These are phyloP conservation scores for Plumapathes pennacea DNA, from an alignment of 92 coral and sea anemone species.

Conservation along the genomic window DNA sequence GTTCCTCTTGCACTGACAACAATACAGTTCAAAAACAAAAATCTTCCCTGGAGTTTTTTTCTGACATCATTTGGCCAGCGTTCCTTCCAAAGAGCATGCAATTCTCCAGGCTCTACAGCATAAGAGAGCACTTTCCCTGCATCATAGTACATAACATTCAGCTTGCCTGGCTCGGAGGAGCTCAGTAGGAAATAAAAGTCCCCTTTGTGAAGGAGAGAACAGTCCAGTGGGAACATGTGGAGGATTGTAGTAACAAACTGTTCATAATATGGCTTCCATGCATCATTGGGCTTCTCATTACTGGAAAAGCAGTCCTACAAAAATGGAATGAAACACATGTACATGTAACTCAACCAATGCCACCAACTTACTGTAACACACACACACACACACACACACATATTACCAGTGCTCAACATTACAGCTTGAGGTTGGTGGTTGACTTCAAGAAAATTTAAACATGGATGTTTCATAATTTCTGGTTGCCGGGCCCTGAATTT, in stretches of 20 bases:
- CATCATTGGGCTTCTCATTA: conserved; percentile 76
- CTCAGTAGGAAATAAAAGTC: conserved; percentile 87
- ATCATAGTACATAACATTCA: conserved; percentile 78
- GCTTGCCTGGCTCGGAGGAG: conserved; percentile 84
- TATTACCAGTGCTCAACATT: too few species aligned
- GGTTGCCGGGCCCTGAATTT: too few species aligned
- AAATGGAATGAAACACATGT: too few species aligned
- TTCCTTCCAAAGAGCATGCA: conserved; percentile 69
- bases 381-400: too few species aligned
- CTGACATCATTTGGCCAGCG: conserved; percentile 84
- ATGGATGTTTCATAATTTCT: too few species aligned
- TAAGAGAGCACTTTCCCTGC: conserved; percentile 74
- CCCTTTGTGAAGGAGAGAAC: conserved; percentile 83
- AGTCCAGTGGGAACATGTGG: conserved; percentile 68
- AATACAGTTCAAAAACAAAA: conserved; percentile 88
- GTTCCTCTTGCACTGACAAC: conserved; percentile 68
- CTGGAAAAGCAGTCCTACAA: conserved; percentile 73
- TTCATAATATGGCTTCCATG: conserved; percentile 93
- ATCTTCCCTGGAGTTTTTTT: conserved; percentile 81
- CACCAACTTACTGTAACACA: too few species aligned
- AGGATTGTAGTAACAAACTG: conserved; percentile 79
- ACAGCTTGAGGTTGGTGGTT: too few species aligned
- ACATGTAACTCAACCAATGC: too few species aligned
- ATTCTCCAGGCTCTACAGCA: conserved; percentile 80
- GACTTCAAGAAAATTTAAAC: too few species aligned